phyloP scores from a whole-genome alignment of 2,888 invertebrate genomes.

The Pyrrhia umbra region DNA sequence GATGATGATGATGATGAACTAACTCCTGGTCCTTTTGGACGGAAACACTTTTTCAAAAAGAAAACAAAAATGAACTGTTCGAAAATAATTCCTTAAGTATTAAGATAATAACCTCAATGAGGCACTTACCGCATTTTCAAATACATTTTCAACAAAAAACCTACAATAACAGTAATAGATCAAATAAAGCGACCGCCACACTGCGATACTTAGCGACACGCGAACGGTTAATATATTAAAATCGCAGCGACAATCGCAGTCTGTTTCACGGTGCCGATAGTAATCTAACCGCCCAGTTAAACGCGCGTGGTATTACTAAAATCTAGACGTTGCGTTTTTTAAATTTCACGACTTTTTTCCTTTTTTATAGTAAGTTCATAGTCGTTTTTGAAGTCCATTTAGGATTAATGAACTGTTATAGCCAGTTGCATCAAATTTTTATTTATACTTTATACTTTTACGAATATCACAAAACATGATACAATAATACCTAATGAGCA shows the following conservation, averaged over 20 bases:
- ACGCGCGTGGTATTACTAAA: constrained; percentile 33
- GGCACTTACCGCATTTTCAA: constrained; percentile 23
- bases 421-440: too few relatives aligned
- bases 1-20: too few relatives aligned
- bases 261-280: constrained; percentile 63
- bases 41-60: not conserved
- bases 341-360: too few relatives aligned
- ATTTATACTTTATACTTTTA: too few relatives aligned
- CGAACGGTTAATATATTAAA: constrained; percentile 68
- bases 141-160: constrained; percentile 10
- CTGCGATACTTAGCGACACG: constrained; percentile 65
- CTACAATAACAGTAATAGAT: constrained; percentile 48
- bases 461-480: too few relatives aligned
- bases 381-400: too few relatives aligned
- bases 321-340: constrained; percentile 13
- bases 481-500: too few relatives aligned
- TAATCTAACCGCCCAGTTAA: constrained; percentile 64
- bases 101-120: constrained; percentile 13
- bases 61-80: not conserved
- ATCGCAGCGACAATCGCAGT: constrained; percentile 70
- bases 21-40: too few relatives aligned
- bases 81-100: not conserved
- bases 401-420: too few relatives aligned
- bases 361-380: too few relatives aligned
- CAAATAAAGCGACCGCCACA: constrained; percentile 57